phyloP scores from a whole-genome alignment of 2,113 vertebrate genomes.

The Grallaria varia region DNA sequence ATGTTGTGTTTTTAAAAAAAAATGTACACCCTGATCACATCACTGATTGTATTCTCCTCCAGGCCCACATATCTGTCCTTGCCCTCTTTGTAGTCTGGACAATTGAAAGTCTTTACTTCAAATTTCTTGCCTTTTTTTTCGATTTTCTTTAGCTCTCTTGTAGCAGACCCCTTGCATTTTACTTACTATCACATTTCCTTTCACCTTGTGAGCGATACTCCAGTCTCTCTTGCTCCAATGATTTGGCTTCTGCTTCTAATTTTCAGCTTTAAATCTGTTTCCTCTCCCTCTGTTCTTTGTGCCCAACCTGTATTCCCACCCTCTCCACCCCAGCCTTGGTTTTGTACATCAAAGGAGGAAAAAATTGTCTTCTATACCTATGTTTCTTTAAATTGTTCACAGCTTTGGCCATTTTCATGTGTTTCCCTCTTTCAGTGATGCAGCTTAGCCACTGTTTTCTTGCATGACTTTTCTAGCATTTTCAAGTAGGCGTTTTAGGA shows the following conservation, averaged over 20 bases:
- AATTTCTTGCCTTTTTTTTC: background rate
- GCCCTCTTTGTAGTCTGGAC: background rate
- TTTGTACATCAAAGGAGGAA: background rate
- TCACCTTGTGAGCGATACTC: background rate
- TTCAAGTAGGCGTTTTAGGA: background rate
- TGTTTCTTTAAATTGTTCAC: background rate
- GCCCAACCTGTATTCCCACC: background rate
- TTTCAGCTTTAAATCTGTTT: background rate
- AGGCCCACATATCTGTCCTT: background rate
- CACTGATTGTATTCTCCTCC: background rate
- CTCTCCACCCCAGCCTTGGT: background rate
- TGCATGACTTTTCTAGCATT: background rate
- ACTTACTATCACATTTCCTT: background rate
- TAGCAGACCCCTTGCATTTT: background rate
- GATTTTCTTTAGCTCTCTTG: background rate
- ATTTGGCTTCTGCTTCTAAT: background rate
- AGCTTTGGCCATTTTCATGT: background rate
- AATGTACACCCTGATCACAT: rapidly evolving
- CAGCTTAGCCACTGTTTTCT: background rate
- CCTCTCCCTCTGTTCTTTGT: background rate
- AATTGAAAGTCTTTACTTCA: background rate
- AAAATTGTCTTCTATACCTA: background rate
- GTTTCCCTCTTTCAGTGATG: background rate
- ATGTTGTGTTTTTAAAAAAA: background rate
- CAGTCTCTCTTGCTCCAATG: background rate